These are phyloP conservation scores for Microchirus variegatus DNA, from an alignment of 2,797 vertebrate species.

Conservation along the genomic window DNA sequence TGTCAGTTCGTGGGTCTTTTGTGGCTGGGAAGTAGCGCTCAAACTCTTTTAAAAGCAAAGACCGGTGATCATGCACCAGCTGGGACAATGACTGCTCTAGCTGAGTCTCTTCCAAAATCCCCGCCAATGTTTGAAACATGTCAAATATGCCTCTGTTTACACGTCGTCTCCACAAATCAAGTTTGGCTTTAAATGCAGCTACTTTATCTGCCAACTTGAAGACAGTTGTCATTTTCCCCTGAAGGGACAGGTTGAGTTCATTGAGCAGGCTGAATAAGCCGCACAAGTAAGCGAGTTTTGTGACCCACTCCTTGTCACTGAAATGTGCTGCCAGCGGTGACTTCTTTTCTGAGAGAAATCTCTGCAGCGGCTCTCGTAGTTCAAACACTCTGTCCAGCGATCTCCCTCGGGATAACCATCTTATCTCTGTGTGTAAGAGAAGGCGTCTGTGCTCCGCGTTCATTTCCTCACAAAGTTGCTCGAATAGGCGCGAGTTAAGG, in stretches of 20 bases:
- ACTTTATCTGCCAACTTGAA: constrained; percentile 52
- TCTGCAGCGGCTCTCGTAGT: constrained; percentile 41
- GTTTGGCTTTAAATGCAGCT: constrained; percentile 49
- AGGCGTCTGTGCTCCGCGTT: constrained; percentile 38
- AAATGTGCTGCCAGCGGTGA: constrained; percentile 40
- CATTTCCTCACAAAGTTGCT: constrained; percentile 46
- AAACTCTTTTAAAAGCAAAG: constrained; percentile 9
- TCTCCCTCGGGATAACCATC: constrained; percentile 24
- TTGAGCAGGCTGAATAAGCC: constrained; percentile 43
- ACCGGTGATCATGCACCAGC: constrained; percentile 4
- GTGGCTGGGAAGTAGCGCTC: not conserved
- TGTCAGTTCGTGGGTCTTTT: not conserved
- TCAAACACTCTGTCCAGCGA: constrained; percentile 45
- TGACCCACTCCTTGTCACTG: constrained; percentile 27
- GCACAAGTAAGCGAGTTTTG: constrained; percentile 33
- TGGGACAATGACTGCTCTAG: not conserved
- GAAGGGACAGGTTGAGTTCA: constrained; percentile 28
- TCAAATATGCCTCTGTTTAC: constrained; percentile 14
- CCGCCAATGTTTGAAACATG: constrained; percentile 22
- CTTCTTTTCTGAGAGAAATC: constrained; percentile 40
- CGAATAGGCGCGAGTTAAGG: constrained; percentile 37
- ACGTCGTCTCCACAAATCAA: constrained; percentile 29
- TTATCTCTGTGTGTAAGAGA: constrained; percentile 38
- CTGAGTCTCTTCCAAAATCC: constrained; percentile 17
- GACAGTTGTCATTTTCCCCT: constrained; percentile 40